A percentile compares a stretch with the other conserved stretches of the same genome.
Evolutionary conservation across 2,113 vertebrate species (phyloP).

Genomic region (Danionella cerebrum): DNA sequence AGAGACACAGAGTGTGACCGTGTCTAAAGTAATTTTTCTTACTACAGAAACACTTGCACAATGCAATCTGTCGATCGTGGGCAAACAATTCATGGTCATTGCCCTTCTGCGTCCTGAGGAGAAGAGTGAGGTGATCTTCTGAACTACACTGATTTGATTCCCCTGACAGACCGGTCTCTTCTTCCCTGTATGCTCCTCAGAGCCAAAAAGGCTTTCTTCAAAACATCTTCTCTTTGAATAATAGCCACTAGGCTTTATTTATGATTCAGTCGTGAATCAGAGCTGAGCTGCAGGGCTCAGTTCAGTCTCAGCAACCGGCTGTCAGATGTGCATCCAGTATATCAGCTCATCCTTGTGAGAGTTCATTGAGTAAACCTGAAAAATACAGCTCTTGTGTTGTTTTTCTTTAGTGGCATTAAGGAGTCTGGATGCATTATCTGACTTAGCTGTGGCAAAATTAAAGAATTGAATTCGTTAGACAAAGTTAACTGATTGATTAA

Average conservation of each 20-base stretch:
- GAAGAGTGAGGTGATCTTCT: background rate
- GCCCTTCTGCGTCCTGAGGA: background rate
- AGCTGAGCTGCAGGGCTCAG: constrained; percentile 1
- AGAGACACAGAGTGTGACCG: background rate
- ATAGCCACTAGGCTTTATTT: constrained; percentile 37
- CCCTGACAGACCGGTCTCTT: background rate
- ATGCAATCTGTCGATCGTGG: background rate
- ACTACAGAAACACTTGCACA: background rate
- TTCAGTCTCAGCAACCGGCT: background rate
- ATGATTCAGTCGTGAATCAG: constrained; percentile 34
- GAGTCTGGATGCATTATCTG: too few relatives aligned
- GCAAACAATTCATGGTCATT: background rate
- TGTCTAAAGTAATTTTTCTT: background rate
- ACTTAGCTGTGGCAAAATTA: too few relatives aligned
- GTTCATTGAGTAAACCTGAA: too few relatives aligned
- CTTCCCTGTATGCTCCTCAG: background rate
- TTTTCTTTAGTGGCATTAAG: too few relatives aligned
- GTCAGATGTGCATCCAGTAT: constrained; percentile 28
- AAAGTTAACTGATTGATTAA: too few relatives aligned
- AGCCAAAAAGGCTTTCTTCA: constrained; percentile 20
- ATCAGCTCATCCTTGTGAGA: constrained; percentile 8
- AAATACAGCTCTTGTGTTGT: too few relatives aligned
- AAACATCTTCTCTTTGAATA: constrained; percentile 27
- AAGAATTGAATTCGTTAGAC: too few relatives aligned
- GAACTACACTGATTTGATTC: background rate